A percentile compares a stretch with the other conserved stretches of the same genome.
These are phyloP conservation scores for Nephrotoma flavescens DNA, from an alignment of 2,888 invertebrate genomes.

Conservation along the genomic window DNA sequence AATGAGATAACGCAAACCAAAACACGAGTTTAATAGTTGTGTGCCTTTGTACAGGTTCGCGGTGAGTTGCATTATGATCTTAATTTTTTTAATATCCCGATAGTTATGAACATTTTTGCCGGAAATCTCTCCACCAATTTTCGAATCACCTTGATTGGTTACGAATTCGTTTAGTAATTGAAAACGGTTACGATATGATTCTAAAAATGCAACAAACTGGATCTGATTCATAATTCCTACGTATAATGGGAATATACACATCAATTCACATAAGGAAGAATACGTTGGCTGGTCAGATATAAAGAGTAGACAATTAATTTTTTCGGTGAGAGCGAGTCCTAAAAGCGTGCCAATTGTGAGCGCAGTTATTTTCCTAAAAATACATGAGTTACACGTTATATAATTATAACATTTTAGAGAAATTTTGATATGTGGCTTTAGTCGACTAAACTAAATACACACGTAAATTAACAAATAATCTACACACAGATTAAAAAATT, in stretches of 20 bases:
- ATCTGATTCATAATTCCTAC: not conserved
- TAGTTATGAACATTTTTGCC: not conserved
- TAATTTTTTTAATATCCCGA: not conserved
- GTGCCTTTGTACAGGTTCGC: not conserved
- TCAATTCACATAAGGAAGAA: not conserved
- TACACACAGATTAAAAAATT: no score
- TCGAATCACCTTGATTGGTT: not conserved
- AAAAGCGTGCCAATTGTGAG: not conserved
- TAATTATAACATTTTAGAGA: no score
- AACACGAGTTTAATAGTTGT: not conserved
- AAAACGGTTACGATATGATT: not conserved
- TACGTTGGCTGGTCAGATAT: not conserved
- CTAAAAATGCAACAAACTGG: not conserved
- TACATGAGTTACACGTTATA: not conserved
- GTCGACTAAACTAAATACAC: no score
- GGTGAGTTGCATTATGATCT: not conserved
- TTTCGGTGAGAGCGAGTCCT: not conserved
- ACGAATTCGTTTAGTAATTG: not conserved
- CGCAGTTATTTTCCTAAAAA: not conserved
- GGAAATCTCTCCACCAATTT: not conserved
- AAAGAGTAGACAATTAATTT: not conserved
- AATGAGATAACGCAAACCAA: not conserved
- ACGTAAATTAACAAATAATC: no score
- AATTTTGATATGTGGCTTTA: no score
- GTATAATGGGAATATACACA: not conserved